These are phyloP conservation scores for Anguilla anguilla DNA, from an alignment of 2,797 vertebrate species.

Conservation along the genomic window DNA sequence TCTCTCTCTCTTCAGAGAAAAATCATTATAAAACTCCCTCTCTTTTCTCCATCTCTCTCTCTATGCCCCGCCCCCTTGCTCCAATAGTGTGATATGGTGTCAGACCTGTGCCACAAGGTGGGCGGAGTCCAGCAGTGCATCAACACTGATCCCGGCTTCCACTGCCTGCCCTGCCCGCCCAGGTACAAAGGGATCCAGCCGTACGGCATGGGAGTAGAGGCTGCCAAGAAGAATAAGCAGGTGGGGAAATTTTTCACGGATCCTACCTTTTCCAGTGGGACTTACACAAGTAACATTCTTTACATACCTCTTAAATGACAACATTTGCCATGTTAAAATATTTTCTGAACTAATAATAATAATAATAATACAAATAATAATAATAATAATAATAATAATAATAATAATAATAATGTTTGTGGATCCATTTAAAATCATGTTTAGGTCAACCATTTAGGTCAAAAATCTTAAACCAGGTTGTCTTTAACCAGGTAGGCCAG, in stretches of 20 bases:
- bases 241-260: slow-evolving; percentile 59
- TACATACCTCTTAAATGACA: neutral
- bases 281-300: neutral
- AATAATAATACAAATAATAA: too few relatives aligned
- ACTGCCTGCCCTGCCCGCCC: slow-evolving; percentile 90
- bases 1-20: neutral
- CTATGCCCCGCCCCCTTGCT: neutral
- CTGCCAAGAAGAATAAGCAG: slow-evolving; percentile 82
- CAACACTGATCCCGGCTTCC: slow-evolving; percentile 93
- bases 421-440: too few relatives aligned
- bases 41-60: neutral
- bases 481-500: neutral
- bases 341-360: neutral
- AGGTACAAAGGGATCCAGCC: slow-evolving; percentile 90
- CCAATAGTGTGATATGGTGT: slow-evolving; percentile 84
- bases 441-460: too few relatives aligned
- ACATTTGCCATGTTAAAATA: neutral
- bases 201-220: slow-evolving; percentile 83
- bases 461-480: too few relatives aligned
- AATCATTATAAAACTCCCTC: neutral
- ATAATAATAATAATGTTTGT: too few relatives aligned
- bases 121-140: slow-evolving; percentile 82
- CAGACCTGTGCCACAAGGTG: slow-evolving; percentile 81
- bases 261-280: neutral
- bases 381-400: too few relatives aligned